A percentile compares a stretch with the other conserved stretches of the same genome.
Evolutionary conservation across 2,888 invertebrate genomes (phyloP).

Genomic region (Watsonalla binaria): DNA sequence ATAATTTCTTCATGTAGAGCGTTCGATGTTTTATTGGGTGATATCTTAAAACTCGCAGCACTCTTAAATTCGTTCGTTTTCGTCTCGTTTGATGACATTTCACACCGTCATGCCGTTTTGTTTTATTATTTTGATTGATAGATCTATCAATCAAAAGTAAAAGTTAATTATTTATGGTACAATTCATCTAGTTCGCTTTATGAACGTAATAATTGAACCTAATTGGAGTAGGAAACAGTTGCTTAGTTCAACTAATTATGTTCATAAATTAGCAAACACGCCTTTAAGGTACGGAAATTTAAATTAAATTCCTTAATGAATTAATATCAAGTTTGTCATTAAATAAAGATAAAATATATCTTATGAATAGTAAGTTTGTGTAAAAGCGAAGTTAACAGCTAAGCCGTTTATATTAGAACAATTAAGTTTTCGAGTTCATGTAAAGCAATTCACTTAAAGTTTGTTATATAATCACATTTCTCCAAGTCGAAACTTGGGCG

Average conservation of each 20-base stretch:
- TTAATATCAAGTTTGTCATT: not conserved
- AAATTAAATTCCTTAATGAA: not conserved
- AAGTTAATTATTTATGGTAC: slow-evolving; percentile 14
- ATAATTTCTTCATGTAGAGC: too few species aligned
- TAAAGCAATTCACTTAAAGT: slow-evolving; percentile 68
- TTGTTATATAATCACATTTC: slow-evolving; percentile 65
- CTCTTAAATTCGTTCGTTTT: too few species aligned
- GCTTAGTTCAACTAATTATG: not conserved
- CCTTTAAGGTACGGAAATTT: not conserved
- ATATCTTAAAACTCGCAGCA: too few species aligned
- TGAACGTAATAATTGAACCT: slow-evolving; percentile 8
- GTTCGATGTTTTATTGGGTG: too few species aligned
- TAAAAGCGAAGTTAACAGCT: slow-evolving; percentile 52
- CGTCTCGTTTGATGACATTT: too few species aligned
- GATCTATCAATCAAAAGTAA: too few species aligned
- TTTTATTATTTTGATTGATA: too few species aligned
- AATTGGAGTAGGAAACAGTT: slow-evolving; percentile 14
- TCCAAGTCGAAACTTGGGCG: slow-evolving; percentile 48
- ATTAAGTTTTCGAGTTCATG: slow-evolving; percentile 65
- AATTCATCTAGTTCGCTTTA: not conserved
- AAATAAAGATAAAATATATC: not conserved
- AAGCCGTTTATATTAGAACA: slow-evolving; percentile 64
- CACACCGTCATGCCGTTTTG: too few species aligned
- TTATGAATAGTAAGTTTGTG: slow-evolving; percentile 33
- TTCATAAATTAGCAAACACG: not conserved